A percentile compares a stretch with the other conserved stretches of the same genome.
These are phyloP conservation scores for Setipinna tenuifilis DNA, from an alignment of 2,797 vertebrate genomes.

Conservation along the genomic window DNA sequence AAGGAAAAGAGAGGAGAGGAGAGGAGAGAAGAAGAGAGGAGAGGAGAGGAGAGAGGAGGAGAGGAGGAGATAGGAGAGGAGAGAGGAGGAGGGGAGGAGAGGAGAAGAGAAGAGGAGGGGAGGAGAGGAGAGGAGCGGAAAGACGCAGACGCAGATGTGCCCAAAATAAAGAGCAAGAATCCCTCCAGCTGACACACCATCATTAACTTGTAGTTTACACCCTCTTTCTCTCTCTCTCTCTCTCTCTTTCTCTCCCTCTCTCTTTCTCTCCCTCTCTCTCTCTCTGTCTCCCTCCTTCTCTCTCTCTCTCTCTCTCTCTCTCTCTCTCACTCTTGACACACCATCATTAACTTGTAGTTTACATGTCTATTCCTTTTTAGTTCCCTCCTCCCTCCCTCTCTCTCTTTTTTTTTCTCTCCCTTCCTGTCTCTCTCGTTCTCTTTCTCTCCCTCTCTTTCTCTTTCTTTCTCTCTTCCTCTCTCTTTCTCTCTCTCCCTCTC, in stretches of 20 bases:
- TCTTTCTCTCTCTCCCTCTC: too few relatives aligned
- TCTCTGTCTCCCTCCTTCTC: background rate
- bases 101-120: background rate
- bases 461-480: background rate
- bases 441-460: background rate
- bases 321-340: too few relatives aligned
- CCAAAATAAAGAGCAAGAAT: background rate
- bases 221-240: background rate
- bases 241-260: background rate
- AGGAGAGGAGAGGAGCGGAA: too few relatives aligned
- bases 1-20: background rate
- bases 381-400: background rate
- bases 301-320: too few relatives aligned
- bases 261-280: background rate
- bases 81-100: background rate
- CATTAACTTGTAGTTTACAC: conserved; percentile 14
- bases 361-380: too few relatives aligned
- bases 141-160: background rate
- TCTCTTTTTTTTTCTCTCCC: background rate
- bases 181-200: background rate
- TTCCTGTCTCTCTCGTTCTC: background rate
- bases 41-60: background rate
- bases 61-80: background rate
- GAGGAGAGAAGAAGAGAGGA: background rate
- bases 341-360: background rate